Percentiles rank a stretch among this genome's conserved stretches.
These are phyloP conservation scores for Vanessa tameamea DNA, from an alignment of 1,140 invertebrate species.

Conservation along the genomic window DNA sequence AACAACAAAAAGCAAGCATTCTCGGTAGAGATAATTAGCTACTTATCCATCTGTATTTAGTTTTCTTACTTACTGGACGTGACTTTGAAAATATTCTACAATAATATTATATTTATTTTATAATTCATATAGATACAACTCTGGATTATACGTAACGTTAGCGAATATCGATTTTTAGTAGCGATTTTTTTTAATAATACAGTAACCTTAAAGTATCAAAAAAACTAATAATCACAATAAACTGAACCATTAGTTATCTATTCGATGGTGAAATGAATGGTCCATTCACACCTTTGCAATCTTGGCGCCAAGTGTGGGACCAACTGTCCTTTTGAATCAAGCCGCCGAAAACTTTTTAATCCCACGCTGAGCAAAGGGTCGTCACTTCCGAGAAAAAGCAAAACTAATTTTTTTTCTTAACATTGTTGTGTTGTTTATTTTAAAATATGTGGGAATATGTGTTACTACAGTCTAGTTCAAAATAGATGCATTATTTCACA, in stretches of 20 bases:
- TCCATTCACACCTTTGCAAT: conserved; percentile 38
- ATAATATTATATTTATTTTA: too few relatives aligned
- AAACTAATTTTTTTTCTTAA: conserved; percentile 4
- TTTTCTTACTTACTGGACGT: too few relatives aligned
- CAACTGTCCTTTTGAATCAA: conserved; percentile 33
- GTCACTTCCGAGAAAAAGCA: conserved; percentile 44
- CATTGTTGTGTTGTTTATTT: neutral
- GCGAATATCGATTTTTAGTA: neutral
- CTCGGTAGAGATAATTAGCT: too few relatives aligned
- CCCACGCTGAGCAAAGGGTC: conserved; percentile 35
- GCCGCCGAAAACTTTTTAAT: conserved; percentile 33
- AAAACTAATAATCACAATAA: conserved; percentile 13
- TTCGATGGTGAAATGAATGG: conserved; percentile 33
- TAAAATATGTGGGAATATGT: conserved; percentile 3
- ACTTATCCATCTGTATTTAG: too few relatives aligned
- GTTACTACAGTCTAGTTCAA: neutral
- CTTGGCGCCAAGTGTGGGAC: conserved; percentile 39
- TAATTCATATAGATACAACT: too few relatives aligned
- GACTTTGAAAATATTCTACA: too few relatives aligned
- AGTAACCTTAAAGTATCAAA: neutral
- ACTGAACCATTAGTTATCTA: conserved; percentile 3
- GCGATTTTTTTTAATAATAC: too few relatives aligned
- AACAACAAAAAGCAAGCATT: too few relatives aligned
- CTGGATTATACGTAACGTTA: too few relatives aligned
- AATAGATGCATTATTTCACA: too few relatives aligned